Base-by-base conservation (phyloP, 1,140 invertebrate genomes). In the Brachystomella parvula region DNA sequence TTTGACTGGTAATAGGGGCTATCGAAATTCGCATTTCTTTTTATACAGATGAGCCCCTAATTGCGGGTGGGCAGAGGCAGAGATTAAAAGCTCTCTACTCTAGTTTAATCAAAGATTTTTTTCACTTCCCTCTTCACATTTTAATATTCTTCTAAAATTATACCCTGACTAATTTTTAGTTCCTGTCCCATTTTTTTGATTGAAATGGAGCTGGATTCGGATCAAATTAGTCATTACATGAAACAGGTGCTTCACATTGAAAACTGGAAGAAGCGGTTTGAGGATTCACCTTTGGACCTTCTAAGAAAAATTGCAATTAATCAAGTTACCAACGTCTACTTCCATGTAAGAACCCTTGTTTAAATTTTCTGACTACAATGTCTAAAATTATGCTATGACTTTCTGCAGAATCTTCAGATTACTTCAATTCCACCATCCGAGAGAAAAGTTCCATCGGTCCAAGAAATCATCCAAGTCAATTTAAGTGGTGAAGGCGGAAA, bases 401-500 rank as follows among this genome's bases (percentile, higher is more conserved):
- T 44, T 44, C 39, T n/a, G 9, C 21, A 53, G 49, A 53, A 53
- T 24, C 9, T 53, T 12, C 49, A 53, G 6, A 53, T 53, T 53
- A 24, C 49, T 3, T 9, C 49, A 15, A 53, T 24, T 53, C 49
- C 49, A 19, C 9, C 24, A 17, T 12, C 9, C 15, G 12, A 53
- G 24, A 53, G 49, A 24, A 53, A 26, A 24, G 49, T 53, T 19
- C 49, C 49, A 26, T 19, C 12, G 12, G 21, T 6, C 12, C 3
- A 15, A 19, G 49, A 53, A 53, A 53, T 53, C 24, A 24, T 53
- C 6, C 12, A 15, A 17, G 24, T 53, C 9, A 53, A 53, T 24
- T 24, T 53, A 53, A 12, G 49, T 53, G 49, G 49, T 24, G 49
- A 53, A 53, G 49, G 49, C 21, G 49, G 49, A 9, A 53, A 53